These are phyloP conservation scores for Onychostoma macrolepis DNA, from an alignment of 2,113 vertebrate genomes.

Conservation along the genomic window DNA sequence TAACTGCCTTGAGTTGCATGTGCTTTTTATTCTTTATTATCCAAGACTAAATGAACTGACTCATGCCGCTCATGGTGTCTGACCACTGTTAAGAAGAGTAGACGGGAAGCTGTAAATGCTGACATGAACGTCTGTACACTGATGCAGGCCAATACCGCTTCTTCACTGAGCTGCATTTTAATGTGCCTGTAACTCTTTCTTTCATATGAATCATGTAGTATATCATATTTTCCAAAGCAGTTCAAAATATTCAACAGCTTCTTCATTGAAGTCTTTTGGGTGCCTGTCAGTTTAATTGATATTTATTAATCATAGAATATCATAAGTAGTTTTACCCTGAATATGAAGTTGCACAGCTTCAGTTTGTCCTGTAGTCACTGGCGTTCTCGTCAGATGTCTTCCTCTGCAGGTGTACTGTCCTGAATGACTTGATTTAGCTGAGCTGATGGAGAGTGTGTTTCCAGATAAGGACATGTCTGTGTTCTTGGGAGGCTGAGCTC, in stretches of 20 bases:
- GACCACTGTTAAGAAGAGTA: not conserved
- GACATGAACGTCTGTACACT: not conserved
- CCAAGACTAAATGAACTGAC: not conserved
- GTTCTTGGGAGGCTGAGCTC: rapidly evolving
- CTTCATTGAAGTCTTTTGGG: not conserved
- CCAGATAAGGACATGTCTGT: not conserved
- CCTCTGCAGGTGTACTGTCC: not conserved
- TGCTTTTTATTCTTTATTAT: not conserved
- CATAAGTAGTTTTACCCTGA: not conserved
- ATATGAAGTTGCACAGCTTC: not conserved
- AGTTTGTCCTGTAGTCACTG: not conserved
- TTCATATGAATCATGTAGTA: too few relatives aligned
- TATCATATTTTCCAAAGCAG: not conserved
- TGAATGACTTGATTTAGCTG: not conserved
- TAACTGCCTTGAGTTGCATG: not conserved
- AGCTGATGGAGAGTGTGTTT: not conserved
- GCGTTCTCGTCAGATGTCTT: not conserved
- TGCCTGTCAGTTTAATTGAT: not conserved
- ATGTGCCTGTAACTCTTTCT: not conserved
- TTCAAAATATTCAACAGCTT: not conserved
- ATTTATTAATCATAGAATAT: not conserved
- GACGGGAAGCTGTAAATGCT: not conserved
- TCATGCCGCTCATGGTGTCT: not conserved
- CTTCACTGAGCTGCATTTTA: not conserved
- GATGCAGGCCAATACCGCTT: not conserved